Base-by-base conservation (phyloP, 2,113 vertebrate species). In the Aramus guarauna region DNA sequence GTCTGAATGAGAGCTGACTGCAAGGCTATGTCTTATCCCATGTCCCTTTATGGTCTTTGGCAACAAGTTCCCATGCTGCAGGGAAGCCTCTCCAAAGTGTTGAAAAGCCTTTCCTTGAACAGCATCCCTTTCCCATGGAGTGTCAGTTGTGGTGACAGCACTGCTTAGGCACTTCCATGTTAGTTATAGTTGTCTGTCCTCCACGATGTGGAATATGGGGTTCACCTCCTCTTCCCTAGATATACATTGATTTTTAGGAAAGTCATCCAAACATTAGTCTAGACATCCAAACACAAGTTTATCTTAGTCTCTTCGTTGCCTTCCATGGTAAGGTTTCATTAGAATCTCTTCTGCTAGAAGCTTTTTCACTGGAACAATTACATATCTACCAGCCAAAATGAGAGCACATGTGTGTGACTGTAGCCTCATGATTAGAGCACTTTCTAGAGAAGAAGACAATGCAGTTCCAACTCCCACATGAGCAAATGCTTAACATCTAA, bases 191-290 rank as follows among this genome's bases (percentile, higher is more conserved):
- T 63, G 3, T 10, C 32, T 37, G 3, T 29, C 16, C 72, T 76
- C 37, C 47, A 9, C 1, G 1, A 20, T 43, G 13, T 26, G 39
- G 15, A 60, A 50, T 55, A 26, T 2, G 30, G 17, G 1, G 2
- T 47, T 29, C 73, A 52, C 18, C 7, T 50, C 30, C 3, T 89
- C 71, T 86, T 50, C 32, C 0, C 0, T 37, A 2, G 16, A 14
- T 17, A n/a, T 30, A 67, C 12, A 63, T 11, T 32, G 39, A 64
- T 47, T 63, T 84, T 63, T 34, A 56, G 53, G n/a, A 68, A 56
- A 17, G 43, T 36, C 21, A 63, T 27, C 21, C 16, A 50, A 96
- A 67, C 24, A 12, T 30, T 22, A 36, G 10, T n/a, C 64, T 73
- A 47, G 55, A 71, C 23, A 62, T 75, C 6, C 37, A 75, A 68